Conservation (phyloP, 2,113 vertebrate genomes). For the Atlantisia rogersi region DNA sequence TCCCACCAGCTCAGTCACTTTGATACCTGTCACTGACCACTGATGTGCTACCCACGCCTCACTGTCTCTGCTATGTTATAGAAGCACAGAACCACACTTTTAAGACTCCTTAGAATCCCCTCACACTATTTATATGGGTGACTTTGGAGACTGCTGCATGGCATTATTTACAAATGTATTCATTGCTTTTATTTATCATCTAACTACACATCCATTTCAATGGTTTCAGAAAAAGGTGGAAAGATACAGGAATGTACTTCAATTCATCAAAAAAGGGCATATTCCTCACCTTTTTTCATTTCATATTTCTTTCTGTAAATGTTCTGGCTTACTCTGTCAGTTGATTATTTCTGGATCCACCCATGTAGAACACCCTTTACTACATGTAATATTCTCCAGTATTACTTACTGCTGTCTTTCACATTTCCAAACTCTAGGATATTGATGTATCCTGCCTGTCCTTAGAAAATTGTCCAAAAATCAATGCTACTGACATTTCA, state of each 20-base stretch:
- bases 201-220: background rate
- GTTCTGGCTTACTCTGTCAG: background rate
- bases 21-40: background rate
- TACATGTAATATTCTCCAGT: slow-evolving; percentile 22
- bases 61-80: too few relatives aligned
- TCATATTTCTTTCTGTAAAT: background rate
- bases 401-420: background rate
- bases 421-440: background rate
- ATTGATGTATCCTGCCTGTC: background rate
- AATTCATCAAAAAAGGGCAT: background rate
- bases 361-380: background rate
- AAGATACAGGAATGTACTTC: background rate
- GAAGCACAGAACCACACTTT: background rate
- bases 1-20: background rate
- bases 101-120: background rate
- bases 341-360: background rate
- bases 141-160: background rate
- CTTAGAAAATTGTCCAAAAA: slow-evolving; percentile 6
- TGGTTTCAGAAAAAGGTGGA: background rate
- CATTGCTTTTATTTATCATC: background rate
- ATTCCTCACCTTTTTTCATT: background rate
- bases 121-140: background rate
- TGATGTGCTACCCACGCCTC: background rate
- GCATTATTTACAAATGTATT: background rate
- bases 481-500: background rate